These are phyloP conservation scores for Gymnocypris eckloni DNA, from an alignment of 2,797 vertebrate genomes.

Conservation along the genomic window DNA sequence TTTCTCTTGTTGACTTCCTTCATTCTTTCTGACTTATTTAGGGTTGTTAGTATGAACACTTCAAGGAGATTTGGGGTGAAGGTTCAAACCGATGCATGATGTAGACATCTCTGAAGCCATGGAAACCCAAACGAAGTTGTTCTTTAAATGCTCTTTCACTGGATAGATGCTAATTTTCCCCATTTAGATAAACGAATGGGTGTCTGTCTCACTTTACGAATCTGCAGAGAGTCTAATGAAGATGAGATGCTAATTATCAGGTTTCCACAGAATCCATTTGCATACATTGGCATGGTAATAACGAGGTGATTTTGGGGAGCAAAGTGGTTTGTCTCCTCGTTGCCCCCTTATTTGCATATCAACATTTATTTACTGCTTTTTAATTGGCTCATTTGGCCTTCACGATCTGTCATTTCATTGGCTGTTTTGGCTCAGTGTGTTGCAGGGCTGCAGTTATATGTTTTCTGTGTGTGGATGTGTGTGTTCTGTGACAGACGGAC, in stretches of 20 bases:
- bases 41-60: not conserved
- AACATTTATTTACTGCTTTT: constrained; percentile 8
- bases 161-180: not conserved
- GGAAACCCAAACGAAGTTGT: not conserved
- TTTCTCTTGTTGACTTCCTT: not conserved
- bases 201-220: constrained; percentile 38
- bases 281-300: constrained; percentile 58
- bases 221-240: constrained; percentile 55
- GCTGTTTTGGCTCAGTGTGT: constrained; percentile 6
- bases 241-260: constrained; percentile 55
- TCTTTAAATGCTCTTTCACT: not conserved
- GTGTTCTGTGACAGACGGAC: constrained; percentile 83
- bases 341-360: constrained; percentile 41
- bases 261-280: constrained; percentile 54
- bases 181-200: constrained; percentile 41
- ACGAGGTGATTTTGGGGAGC: constrained; percentile 47
- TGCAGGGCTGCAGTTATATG: not conserved
- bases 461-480: constrained; percentile 31
- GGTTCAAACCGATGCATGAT: not conserved
- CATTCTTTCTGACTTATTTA: not conserved
- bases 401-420: not conserved
- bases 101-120: not conserved
- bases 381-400: constrained; percentile 17
- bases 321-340: constrained; percentile 37
- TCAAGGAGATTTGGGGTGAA: not conserved